Conservation (phyloP, 2,797 vertebrate species). For the Sphenodon punctatus region DNA sequence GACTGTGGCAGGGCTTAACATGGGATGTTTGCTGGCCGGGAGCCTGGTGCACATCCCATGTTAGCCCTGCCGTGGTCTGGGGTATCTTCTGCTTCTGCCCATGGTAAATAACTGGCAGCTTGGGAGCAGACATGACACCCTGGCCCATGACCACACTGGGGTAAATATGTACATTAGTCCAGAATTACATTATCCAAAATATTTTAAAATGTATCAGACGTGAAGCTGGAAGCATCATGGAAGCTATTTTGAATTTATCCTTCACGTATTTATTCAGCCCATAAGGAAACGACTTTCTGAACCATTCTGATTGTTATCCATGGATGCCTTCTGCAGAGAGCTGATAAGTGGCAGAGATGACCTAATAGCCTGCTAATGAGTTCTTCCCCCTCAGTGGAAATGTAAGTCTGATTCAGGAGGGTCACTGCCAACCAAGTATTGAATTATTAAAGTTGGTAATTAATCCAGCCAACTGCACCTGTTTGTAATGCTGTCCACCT, state of each 20-base stretch:
- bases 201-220: not conserved
- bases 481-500: slow-evolving; percentile 26
- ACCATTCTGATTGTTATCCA: slow-evolving; percentile 9
- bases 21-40: too few species aligned
- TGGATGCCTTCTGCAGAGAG: slow-evolving; percentile 20
- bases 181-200: not conserved
- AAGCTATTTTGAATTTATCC: not conserved
- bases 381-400: slow-evolving; percentile 19
- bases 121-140: too few species aligned
- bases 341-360: slow-evolving; percentile 10
- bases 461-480: slow-evolving; percentile 32
- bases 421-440: slow-evolving; percentile 26
- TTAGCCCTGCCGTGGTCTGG: too few species aligned
- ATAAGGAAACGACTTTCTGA: not conserved
- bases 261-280: not conserved
- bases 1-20: too few species aligned
- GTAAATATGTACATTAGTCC: not conserved
- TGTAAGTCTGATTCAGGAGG: slow-evolving; percentile 20
- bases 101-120: too few species aligned
- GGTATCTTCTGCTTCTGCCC: too few species aligned
- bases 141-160: too few species aligned
- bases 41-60: too few species aligned
- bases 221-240: not conserved
- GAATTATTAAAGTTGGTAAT: slow-evolving; percentile 38
- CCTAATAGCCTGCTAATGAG: slow-evolving; percentile 37